phyloP scores from a whole-genome alignment of 2,113 vertebrate genomes.

The Perca fluviatilis region DNA sequence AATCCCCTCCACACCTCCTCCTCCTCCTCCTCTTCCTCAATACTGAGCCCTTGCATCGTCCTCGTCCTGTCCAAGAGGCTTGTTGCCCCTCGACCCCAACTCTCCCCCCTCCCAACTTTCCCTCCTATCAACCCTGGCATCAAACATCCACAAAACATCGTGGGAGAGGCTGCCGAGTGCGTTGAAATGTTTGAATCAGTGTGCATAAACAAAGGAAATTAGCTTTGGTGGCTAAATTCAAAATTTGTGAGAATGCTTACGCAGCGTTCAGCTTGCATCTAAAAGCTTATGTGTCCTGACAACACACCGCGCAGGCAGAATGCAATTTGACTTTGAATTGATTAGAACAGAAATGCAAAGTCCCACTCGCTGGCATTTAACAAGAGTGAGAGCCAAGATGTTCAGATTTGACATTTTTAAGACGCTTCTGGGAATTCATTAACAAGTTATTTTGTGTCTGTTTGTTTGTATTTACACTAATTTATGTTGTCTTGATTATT shows the following conservation, averaged over 20 bases:
- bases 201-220: constrained; percentile 51
- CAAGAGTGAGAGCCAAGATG: constrained; percentile 15
- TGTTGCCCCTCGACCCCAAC: neutral
- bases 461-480: neutral
- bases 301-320: constrained; percentile 30
- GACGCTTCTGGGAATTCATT: constrained; percentile 12
- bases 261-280: constrained; percentile 25
- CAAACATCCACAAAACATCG: neutral
- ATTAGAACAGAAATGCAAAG: constrained; percentile 52
- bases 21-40: constrained; percentile 47
- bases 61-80: constrained; percentile 32
- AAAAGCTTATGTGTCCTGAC: constrained; percentile 44
- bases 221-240: constrained; percentile 54
- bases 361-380: constrained; percentile 26
- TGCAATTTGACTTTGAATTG: constrained; percentile 47
- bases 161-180: neutral
- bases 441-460: neutral
- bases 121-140: constrained; percentile 10
- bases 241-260: constrained; percentile 43
- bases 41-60: constrained; percentile 59
- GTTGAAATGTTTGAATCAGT: constrained; percentile 40
- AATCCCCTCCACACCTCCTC: constrained; percentile 69
- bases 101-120: neutral
- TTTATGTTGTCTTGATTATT: neutral
- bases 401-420: constrained; percentile 7